Percentiles rank a stretch among this genome's conserved stretches.
Conservation (phyloP, 2,797 vertebrate species). For the Mallotus villosus region DNA sequence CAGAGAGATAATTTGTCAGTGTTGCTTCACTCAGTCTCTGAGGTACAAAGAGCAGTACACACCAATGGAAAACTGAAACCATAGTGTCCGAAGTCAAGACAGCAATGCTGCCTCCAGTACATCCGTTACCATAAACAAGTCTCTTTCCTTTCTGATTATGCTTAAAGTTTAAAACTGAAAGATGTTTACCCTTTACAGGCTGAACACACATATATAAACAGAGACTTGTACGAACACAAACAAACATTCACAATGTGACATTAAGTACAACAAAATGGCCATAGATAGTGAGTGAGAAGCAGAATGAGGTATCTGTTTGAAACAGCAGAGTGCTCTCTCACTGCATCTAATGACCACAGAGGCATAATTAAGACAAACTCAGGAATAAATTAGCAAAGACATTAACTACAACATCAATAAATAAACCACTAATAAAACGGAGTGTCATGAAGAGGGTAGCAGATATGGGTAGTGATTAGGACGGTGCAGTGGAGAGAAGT, state of each 20-base stretch:
- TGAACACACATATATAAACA: not conserved
- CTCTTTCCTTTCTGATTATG: slow-evolving; percentile 25
- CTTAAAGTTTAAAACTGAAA: slow-evolving; percentile 34
- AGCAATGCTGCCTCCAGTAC: not conserved
- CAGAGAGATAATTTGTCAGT: not conserved
- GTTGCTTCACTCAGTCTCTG: not conserved
- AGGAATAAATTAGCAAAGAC: slow-evolving; percentile 29
- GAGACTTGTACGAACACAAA: not conserved
- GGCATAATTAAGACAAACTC: slow-evolving; percentile 39
- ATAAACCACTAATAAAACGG: slow-evolving; percentile 46
- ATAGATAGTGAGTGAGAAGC: slow-evolving; percentile 2
- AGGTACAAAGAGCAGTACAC: not conserved
- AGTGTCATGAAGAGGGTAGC: not conserved
- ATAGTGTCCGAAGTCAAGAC: not conserved
- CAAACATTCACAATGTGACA: not conserved
- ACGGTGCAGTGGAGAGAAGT: not conserved
- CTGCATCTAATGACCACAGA: slow-evolving; percentile 17
- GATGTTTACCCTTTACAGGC: not conserved
- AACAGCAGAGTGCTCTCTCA: not conserved
- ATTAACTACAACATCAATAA: slow-evolving; percentile 41
- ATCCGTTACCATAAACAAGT: slow-evolving; percentile 29
- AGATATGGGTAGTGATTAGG: slow-evolving; percentile 9
- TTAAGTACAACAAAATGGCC: not conserved
- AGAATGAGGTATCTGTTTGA: not conserved
- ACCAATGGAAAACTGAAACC: not conserved